A percentile compares a stretch with the other conserved stretches of the same genome.
Conservation (phyloP, 2,888 invertebrate species). For the Hypercompe scribonia region DNA sequence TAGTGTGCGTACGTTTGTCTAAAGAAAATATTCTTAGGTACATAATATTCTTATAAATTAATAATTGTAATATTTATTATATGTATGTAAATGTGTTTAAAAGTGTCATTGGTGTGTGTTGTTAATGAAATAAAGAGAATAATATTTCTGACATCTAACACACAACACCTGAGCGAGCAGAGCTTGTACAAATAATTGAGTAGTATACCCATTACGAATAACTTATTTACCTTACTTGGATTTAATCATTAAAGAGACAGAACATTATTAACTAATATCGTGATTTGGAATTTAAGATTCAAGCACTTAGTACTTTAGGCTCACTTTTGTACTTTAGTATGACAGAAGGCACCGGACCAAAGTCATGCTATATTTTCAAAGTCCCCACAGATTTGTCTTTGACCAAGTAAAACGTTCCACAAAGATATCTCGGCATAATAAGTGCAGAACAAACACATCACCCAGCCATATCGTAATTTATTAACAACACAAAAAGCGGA, state of each 20-base stretch:
- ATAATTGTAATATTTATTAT: too few relatives aligned
- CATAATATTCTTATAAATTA: too few relatives aligned
- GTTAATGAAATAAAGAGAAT: too few relatives aligned
- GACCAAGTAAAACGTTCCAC: slow-evolving; percentile 51
- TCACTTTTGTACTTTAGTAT: slow-evolving; percentile 16
- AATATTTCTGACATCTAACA: too few relatives aligned
- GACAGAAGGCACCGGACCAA: slow-evolving; percentile 17
- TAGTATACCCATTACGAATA: background rate
- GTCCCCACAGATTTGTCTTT: slow-evolving; percentile 55
- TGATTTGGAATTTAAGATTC: slow-evolving; percentile 4
- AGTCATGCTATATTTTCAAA: slow-evolving; percentile 49
- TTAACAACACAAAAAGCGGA: slow-evolving; percentile 79
- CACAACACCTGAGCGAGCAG: too few relatives aligned
- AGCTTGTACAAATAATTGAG: background rate
- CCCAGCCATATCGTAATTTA: slow-evolving; percentile 71
- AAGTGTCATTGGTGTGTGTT: too few relatives aligned
- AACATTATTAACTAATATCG: background rate
- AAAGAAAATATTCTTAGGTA: background rate
- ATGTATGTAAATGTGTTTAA: too few relatives aligned
- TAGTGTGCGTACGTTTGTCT: background rate
- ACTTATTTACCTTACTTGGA: background rate
- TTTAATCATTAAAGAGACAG: background rate
- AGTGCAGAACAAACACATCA: slow-evolving; percentile 71
- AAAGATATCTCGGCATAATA: slow-evolving; percentile 61
- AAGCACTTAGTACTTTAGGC: slow-evolving; percentile 3